Percentiles rank a stretch among this genome's conserved stretches.
Conservation (phyloP, 2,113 vertebrate species). For the Corythaixoides concolor region DNA sequence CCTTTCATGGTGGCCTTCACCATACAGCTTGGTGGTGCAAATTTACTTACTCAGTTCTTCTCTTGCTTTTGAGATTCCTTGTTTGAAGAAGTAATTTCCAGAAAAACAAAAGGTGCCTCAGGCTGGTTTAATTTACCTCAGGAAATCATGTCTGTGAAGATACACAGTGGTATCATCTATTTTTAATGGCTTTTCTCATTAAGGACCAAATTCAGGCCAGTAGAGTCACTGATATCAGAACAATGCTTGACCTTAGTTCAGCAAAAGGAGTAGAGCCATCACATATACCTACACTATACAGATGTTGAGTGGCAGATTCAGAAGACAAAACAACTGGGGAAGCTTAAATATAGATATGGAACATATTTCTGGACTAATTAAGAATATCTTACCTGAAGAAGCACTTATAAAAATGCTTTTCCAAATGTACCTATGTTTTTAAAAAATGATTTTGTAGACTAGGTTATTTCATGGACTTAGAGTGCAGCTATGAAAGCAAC, state of each 20-base stretch:
- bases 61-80: not conserved
- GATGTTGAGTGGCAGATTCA: not conserved
- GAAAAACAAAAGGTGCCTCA: not conserved
- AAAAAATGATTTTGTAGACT: not conserved
- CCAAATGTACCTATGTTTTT: not conserved
- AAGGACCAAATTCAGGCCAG: not conserved
- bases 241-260: not conserved
- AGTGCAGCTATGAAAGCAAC: not conserved
- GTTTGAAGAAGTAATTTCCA: not conserved
- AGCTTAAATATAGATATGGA: not conserved
- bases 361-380: not conserved
- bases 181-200: not conserved
- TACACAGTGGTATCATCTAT: rapidly evolving
- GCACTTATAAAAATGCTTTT: not conserved
- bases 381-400: not conserved
- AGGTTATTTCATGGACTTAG: not conserved
- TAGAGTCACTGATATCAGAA: not conserved
- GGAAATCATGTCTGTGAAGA: not conserved
- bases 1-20: not conserved
- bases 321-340: not conserved
- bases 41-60: not conserved
- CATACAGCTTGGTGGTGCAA: not conserved
- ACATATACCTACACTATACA: not conserved
- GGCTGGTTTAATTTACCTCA: not conserved
- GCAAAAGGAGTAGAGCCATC: not conserved